A percentile compares a stretch with the other conserved stretches of the same genome.
These are phyloP conservation scores for Rhinopithecus roxellana DNA, from an alignment of 2,113 vertebrate species.

Conservation along the genomic window DNA sequence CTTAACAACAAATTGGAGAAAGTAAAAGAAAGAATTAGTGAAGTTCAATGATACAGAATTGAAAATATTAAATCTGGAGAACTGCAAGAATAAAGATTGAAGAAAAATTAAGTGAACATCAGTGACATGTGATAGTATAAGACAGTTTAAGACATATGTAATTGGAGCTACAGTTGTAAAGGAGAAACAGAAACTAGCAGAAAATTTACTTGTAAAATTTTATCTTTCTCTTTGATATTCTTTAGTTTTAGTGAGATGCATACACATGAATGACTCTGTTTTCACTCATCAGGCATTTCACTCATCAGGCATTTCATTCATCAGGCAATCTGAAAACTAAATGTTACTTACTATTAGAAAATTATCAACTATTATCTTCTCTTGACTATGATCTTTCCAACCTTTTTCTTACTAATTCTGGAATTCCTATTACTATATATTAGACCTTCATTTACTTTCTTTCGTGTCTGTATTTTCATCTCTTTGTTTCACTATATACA, in stretches of 20 bases:
- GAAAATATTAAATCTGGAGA: not conserved
- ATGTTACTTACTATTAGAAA: not conserved
- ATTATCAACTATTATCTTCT: not conserved
- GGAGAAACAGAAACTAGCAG: not conserved
- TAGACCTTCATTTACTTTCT: not conserved
- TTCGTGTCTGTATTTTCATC: not conserved
- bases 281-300: not conserved
- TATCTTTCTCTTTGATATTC: not conserved
- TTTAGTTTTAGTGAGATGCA: not conserved
- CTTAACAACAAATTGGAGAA: not conserved
- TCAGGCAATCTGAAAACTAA: not conserved
- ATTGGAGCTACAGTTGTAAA: not conserved
- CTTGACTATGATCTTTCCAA: not conserved
- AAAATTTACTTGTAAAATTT: not conserved
- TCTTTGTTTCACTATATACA: not conserved
- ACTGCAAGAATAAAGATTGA: not conserved
- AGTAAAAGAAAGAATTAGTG: not conserved
- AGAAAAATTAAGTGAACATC: not conserved
- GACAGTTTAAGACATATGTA: not conserved
- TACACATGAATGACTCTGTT: not conserved
- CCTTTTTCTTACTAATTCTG: not conserved
- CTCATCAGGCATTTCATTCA: not conserved
- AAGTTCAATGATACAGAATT: not conserved
- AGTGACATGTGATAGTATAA: not conserved
- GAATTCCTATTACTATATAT: not conserved